A percentile compares a stretch with the other conserved stretches of the same genome.
These are phyloP conservation scores for Oryzias melastigma DNA, from an alignment of 2,113 vertebrate genomes.

Conservation along the genomic window DNA sequence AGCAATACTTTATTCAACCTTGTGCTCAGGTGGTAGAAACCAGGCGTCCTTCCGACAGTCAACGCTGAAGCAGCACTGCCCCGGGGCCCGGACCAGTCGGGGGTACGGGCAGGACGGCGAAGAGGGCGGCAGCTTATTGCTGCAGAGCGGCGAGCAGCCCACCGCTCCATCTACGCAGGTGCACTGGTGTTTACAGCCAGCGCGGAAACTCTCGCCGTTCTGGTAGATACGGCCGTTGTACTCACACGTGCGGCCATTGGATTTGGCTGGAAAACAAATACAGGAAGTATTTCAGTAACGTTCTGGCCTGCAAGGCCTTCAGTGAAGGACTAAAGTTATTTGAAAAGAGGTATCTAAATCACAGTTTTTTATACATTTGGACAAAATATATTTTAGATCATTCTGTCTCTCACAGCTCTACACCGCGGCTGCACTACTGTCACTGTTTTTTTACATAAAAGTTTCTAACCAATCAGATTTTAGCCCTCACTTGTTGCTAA, in stretches of 20 bases:
- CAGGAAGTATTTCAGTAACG: no score
- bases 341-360: no score
- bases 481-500: no score
- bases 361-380: no score
- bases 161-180: slow-evolving; percentile 79
- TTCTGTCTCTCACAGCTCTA: no score
- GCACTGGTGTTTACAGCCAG: slow-evolving; percentile 80
- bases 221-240: slow-evolving; percentile 78
- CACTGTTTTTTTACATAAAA: no score
- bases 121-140: slow-evolving; percentile 63
- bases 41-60: slow-evolving; percentile 66
- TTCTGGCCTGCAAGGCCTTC: no score
- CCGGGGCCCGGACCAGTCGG: slow-evolving; percentile 66
- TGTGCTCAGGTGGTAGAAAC: slow-evolving; percentile 46
- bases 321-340: no score
- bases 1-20: no score
- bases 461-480: no score
- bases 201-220: slow-evolving; percentile 76
- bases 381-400: no score
- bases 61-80: slow-evolving; percentile 76
- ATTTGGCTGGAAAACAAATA: slow-evolving; percentile 60
- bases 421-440: no score
- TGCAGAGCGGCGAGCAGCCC: slow-evolving; percentile 76
- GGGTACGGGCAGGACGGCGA: slow-evolving; percentile 69
- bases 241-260: slow-evolving; percentile 78